These are phyloP conservation scores for Echiichthys vipera DNA, from an alignment of 2,797 vertebrate genomes.

Conservation along the genomic window DNA sequence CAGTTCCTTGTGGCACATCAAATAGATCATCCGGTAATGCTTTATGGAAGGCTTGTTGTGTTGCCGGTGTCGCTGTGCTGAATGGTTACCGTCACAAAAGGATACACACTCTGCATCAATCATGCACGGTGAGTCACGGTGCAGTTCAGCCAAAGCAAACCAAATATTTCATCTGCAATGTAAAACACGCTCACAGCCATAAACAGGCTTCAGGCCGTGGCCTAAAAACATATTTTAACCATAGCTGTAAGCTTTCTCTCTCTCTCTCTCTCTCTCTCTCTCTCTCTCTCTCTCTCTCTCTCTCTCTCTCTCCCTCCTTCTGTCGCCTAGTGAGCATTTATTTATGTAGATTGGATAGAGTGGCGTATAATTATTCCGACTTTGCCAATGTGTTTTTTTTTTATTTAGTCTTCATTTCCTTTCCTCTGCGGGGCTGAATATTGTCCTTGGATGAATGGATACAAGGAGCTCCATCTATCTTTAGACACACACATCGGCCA, in stretches of 20 bases:
- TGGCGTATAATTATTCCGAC: slow-evolving; percentile 80
- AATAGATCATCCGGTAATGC: slow-evolving; percentile 57
- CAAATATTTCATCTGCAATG: slow-evolving; percentile 86
- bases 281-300: no score
- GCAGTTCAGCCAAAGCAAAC: slow-evolving; percentile 77
- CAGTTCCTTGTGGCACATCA: slow-evolving; percentile 1
- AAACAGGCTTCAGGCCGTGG: slow-evolving; percentile 78
- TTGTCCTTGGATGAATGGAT: slow-evolving; percentile 68
- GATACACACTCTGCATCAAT: slow-evolving; percentile 77
- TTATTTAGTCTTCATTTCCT: slow-evolving; percentile 83
- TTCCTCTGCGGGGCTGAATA: slow-evolving; percentile 63
- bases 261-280: slow-evolving; percentile 48
- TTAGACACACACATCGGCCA: slow-evolving; percentile 48
- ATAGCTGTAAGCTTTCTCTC: slow-evolving; percentile 66
- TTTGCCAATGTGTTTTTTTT: slow-evolving; percentile 80
- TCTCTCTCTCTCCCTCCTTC: no score
- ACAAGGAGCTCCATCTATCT: slow-evolving; percentile 77
- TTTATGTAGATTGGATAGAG: slow-evolving; percentile 87
- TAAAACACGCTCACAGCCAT: slow-evolving; percentile 83
- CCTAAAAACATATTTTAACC: slow-evolving; percentile 85
- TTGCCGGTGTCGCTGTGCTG: slow-evolving; percentile 72
- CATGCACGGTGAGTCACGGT: slow-evolving; percentile 66
- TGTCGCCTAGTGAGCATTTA: slow-evolving; percentile 76
- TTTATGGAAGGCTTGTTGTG: slow-evolving; percentile 71
- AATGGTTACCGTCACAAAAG: slow-evolving; percentile 80